Percentiles rank a stretch among this genome's conserved stretches.
These are phyloP conservation scores for Halcyon leucocephala DNA, from an alignment of 2,797 vertebrate species.

Conservation along the genomic window DNA sequence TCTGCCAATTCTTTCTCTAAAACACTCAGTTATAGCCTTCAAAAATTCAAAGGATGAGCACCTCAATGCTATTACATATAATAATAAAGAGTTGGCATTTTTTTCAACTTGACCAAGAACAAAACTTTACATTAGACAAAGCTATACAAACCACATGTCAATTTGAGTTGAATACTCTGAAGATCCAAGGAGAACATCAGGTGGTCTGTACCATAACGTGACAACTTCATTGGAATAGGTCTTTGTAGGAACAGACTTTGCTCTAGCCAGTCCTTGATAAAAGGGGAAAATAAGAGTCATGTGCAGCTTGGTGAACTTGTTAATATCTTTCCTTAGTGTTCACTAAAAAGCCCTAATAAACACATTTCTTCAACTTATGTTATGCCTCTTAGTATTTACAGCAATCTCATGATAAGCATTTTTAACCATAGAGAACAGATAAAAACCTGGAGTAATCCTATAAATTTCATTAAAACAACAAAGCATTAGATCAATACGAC, in stretches of 20 bases:
- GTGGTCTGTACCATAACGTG: conserved; percentile 95
- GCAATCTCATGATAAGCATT: not conserved
- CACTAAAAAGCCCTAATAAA: not conserved
- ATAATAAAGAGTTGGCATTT: not conserved
- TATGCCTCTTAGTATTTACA: not conserved
- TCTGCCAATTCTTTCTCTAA: not conserved
- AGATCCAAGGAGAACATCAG: conserved; percentile 94
- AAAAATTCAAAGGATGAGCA: not conserved
- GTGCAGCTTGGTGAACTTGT: not conserved
- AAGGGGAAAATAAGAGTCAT: conserved; percentile 15
- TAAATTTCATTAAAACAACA: not conserved
- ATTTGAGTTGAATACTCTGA: conserved; percentile 97
- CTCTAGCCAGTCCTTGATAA: conserved; percentile 86
- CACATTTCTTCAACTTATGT: not conserved
- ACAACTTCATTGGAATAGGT: conserved; percentile 98
- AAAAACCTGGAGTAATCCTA: not conserved
- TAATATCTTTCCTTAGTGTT: not conserved
- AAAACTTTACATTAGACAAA: conserved; percentile 8
- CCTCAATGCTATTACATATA: not conserved
- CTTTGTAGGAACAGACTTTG: conserved; percentile 96
- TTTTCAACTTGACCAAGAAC: not conserved
- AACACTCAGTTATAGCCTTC: not conserved
- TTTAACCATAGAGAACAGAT: not conserved
- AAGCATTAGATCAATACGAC: not conserved
- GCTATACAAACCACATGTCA: conserved; percentile 92